phyloP scores from a whole-genome alignment of 2,888 invertebrate species.

The Orchestes rusci region DNA sequence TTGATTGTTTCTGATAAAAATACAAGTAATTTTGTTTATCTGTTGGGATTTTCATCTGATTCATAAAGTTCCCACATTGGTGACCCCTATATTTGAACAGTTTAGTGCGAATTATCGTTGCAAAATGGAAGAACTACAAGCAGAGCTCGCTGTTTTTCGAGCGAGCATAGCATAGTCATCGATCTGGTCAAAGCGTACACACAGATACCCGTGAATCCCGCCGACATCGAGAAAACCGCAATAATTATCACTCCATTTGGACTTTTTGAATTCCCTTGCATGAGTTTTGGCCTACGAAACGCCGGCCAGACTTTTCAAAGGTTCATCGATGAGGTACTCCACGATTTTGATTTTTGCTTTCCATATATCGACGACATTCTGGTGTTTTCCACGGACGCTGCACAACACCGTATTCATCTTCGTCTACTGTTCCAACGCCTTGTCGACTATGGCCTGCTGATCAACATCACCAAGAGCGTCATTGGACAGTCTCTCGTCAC shows the following conservation, averaged over 20 bases:
- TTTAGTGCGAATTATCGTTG: no score
- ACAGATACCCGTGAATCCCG: slow-evolving; percentile 4
- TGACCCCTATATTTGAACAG: no score
- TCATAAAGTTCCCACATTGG: no score
- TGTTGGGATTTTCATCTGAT: no score
- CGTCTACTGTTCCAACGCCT: not conserved
- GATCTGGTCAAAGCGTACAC: slow-evolving; percentile 7
- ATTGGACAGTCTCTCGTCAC: not conserved
- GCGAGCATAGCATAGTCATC: no score
- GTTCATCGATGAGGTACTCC: slow-evolving; percentile 4
- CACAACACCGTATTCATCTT: not conserved
- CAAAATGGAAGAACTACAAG: no score
- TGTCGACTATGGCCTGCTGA: not conserved
- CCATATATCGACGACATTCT: slow-evolving; percentile 7
- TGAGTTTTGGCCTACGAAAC: slow-evolving; percentile 7
- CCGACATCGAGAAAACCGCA: not conserved
- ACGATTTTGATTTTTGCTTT: slow-evolving; percentile 1
- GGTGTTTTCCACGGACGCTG: not conserved
- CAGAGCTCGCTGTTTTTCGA: no score
- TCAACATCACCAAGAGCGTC: not conserved
- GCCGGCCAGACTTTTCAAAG: slow-evolving; percentile 7
- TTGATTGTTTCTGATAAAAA: no score
- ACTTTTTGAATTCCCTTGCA: not conserved
- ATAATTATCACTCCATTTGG: slow-evolving; percentile 4
- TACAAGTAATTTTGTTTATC: no score